A percentile compares a stretch with the other conserved stretches of the same genome.
Conservation (phyloP, 2,113 vertebrate species). For the Nicator chloris region DNA sequence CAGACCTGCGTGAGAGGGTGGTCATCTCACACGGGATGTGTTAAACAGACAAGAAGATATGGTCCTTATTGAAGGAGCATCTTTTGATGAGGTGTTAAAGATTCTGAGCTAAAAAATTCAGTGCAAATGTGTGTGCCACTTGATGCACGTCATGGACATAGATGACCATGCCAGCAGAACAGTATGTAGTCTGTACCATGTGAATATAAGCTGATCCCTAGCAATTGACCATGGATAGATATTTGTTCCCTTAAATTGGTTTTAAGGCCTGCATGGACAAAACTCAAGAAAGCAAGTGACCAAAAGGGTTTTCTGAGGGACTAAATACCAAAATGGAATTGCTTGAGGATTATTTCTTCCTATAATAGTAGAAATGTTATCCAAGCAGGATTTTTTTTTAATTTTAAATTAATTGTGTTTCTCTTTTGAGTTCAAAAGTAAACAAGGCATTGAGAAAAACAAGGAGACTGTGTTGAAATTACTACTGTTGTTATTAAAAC, state of each 20-base stretch:
- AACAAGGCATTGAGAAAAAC: neutral
- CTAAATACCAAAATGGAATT: neutral
- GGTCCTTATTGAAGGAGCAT: neutral
- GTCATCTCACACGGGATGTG: rapidly evolving
- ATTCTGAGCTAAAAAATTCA: neutral
- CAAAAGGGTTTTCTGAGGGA: neutral
- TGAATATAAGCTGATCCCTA: neutral
- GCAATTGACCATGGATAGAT: neutral
- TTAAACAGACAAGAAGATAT: neutral
- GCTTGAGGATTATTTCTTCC: neutral
- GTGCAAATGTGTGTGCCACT: neutral
- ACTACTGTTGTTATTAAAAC: neutral
- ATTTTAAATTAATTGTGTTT: neutral
- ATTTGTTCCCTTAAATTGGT: neutral
- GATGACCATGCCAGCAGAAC: neutral
- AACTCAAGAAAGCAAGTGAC: neutral
- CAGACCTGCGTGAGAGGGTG: neutral
- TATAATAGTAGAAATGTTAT: neutral
- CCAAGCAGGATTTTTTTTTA: neutral
- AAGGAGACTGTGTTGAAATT: neutral
- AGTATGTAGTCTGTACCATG: neutral
- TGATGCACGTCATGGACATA: neutral
- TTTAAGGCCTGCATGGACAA: neutral
- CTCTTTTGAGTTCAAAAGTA: neutral
- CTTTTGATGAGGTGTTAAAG: neutral